A percentile compares a stretch with the other conserved stretches of the same genome.
These are phyloP conservation scores for Tenualosa thibaudeaui DNA, from an alignment of 2,797 vertebrate species.

Conservation along the genomic window DNA sequence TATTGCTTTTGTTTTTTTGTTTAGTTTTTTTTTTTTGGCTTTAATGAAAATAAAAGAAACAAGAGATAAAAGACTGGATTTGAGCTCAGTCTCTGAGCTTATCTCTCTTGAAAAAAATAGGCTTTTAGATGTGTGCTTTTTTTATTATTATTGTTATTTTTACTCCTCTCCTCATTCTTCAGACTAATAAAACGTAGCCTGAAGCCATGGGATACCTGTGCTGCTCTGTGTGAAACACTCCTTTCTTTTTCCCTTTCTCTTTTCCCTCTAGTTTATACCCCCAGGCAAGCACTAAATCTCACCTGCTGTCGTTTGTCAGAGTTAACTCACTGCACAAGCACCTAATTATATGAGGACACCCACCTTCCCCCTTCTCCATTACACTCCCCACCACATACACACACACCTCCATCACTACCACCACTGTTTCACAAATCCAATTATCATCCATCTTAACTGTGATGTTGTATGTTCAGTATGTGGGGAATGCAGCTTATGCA, in stretches of 20 bases:
- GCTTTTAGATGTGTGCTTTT: neutral
- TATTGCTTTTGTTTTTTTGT: neutral
- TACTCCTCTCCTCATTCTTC: neutral
- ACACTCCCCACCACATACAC: conserved; percentile 1
- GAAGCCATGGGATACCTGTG: neutral
- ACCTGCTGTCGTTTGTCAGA: neutral
- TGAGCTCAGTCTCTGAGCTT: neutral
- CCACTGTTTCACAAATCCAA: neutral
- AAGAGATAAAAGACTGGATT: neutral
- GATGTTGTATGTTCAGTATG: neutral
- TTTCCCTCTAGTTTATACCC: neutral
- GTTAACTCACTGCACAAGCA: conserved; percentile 18
- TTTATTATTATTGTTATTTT: neutral
- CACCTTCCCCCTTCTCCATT: neutral
- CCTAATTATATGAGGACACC: neutral
- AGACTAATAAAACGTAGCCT: neutral
- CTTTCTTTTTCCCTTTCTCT: neutral
- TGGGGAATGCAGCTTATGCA: neutral
- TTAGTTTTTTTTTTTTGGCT: neutral
- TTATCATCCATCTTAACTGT: conserved; percentile 10
- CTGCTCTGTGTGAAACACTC: neutral
- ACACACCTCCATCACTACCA: neutral
- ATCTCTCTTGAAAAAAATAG: neutral
- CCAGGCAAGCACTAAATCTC: conserved; percentile 19
- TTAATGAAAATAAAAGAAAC: neutral